Evolutionary conservation across 2,113 vertebrate species (phyloP).

Genomic region (Rana temporaria): DNA sequence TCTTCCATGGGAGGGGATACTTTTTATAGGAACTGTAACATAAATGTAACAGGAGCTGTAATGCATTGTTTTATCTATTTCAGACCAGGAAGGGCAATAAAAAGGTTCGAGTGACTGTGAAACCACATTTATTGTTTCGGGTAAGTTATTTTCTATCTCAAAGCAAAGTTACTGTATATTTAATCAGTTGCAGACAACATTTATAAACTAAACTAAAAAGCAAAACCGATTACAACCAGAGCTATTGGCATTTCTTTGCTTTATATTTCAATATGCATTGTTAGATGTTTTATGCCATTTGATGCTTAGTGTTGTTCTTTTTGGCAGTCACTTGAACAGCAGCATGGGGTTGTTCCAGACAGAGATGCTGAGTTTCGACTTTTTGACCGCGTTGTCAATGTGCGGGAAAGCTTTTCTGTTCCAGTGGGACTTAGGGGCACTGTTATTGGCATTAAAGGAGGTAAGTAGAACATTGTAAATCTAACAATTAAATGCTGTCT

Average conservation of each 20-base stretch:
- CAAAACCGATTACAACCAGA: too few relatives aligned
- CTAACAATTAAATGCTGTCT: not conserved
- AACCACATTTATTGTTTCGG: slow-evolving; percentile 92
- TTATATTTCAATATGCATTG: not conserved
- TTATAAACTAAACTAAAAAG: too few relatives aligned
- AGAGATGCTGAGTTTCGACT: slow-evolving; percentile 88
- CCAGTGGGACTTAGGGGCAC: slow-evolving; percentile 93
- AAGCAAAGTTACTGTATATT: too few relatives aligned
- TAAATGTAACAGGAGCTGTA: too few relatives aligned
- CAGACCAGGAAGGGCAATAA: slow-evolving; percentile 90
- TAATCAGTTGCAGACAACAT: too few relatives aligned
- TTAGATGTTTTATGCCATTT: not conserved
- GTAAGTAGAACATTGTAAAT: slow-evolving; percentile 68
- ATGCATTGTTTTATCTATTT: slow-evolving; percentile 40
- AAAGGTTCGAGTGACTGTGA: slow-evolving; percentile 96
- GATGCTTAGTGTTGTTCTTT: not conserved
- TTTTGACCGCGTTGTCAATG: slow-evolving; percentile 95
- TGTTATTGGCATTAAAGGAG: slow-evolving; percentile 94
- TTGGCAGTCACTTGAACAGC: slow-evolving; percentile 89
- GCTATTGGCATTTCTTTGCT: too few relatives aligned
- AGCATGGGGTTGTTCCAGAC: slow-evolving; percentile 91
- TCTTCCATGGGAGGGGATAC: too few relatives aligned
- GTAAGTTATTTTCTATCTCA: slow-evolving; percentile 73
- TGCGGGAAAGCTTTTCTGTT: slow-evolving; percentile 92
- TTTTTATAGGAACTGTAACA: too few relatives aligned